Evolutionary conservation across 2,797 vertebrate species (phyloP).

Genomic region (Coreius guichenoti): DNA sequence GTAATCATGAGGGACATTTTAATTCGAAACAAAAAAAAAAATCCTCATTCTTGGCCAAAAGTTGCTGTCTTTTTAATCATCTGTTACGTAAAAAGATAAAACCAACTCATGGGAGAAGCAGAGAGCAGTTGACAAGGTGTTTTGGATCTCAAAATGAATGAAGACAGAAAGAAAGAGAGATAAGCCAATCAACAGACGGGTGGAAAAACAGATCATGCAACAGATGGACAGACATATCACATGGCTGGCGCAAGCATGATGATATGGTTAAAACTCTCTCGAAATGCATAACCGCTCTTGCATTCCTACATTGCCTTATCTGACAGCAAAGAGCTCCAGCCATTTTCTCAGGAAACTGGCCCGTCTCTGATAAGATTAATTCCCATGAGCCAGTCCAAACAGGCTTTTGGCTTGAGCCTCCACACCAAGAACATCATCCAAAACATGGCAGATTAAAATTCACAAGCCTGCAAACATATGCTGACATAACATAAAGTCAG

Average conservation of each 20-base stretch:
- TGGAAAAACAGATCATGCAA: slow-evolving; percentile 3
- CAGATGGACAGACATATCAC: slow-evolving; percentile 15
- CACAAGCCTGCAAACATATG: slow-evolving; percentile 39
- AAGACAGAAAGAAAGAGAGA: not conserved
- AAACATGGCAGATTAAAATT: slow-evolving; percentile 53
- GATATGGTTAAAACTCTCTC: not conserved
- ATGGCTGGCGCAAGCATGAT: not conserved
- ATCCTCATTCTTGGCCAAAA: slow-evolving; percentile 34
- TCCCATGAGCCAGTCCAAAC: slow-evolving; percentile 50
- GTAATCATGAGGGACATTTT: slow-evolving; percentile 41
- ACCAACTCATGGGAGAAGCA: slow-evolving; percentile 38
- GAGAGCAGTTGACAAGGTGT: slow-evolving; percentile 21
- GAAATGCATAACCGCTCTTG: not conserved
- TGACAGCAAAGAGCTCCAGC: slow-evolving; percentile 28
- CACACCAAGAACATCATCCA: slow-evolving; percentile 44
- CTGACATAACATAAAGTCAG: slow-evolving; percentile 13
- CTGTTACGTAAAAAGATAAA: slow-evolving; percentile 26
- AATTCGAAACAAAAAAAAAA: not conserved
- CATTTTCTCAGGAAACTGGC: slow-evolving; percentile 56
- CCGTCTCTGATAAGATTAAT: slow-evolving; percentile 55
- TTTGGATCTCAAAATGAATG: not conserved
- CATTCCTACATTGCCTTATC: slow-evolving; percentile 44
- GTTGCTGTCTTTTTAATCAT: slow-evolving; percentile 54
- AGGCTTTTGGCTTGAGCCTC: slow-evolving; percentile 49
- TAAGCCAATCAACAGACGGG: not conserved